Percentiles rank a stretch among this genome's conserved stretches.
Evolutionary conservation across 1,140 invertebrate genomes (phyloP).

Genomic region (Xylocopa sonorina): DNA sequence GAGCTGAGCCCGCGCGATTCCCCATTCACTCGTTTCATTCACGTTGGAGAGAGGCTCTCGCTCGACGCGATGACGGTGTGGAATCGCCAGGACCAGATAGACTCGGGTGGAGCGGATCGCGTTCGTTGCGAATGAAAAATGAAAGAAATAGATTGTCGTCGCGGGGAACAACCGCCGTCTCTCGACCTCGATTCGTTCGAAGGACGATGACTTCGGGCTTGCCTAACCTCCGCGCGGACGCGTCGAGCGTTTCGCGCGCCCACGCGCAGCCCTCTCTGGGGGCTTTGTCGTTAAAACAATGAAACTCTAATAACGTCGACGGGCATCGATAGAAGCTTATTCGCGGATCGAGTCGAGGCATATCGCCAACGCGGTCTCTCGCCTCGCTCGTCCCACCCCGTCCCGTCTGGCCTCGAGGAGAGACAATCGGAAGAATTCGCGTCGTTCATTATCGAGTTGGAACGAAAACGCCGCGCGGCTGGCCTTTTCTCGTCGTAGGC

Average conservation of each 20-base stretch:
- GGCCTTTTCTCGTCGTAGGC: no score
- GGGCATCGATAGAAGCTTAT: conserved; percentile 45
- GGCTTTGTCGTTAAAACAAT: conserved; percentile 68
- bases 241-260: conserved; percentile 51
- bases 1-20: no score
- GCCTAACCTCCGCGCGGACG: conserved; percentile 57
- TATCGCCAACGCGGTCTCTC: conserved; percentile 14
- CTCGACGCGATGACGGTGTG: conserved; percentile 58
- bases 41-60: conserved; percentile 52
- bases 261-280: conserved; percentile 51
- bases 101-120: no score
- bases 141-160: no score
- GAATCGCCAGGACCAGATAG: no score
- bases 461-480: conserved; percentile 43
- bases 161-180: no score
- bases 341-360: conserved; percentile 6
- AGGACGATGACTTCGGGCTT: conserved; percentile 52
- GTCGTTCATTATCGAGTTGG: not conserved
- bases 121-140: conserved; percentile 47
- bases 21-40: conserved; percentile 69
- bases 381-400: no score
- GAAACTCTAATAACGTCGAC: conserved; percentile 62
- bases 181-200: conserved; percentile 3
- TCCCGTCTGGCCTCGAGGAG: no score
- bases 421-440: no score